Conservation (phyloP, 1,140 invertebrate genomes). For the Drosophila arawakana region DNA sequence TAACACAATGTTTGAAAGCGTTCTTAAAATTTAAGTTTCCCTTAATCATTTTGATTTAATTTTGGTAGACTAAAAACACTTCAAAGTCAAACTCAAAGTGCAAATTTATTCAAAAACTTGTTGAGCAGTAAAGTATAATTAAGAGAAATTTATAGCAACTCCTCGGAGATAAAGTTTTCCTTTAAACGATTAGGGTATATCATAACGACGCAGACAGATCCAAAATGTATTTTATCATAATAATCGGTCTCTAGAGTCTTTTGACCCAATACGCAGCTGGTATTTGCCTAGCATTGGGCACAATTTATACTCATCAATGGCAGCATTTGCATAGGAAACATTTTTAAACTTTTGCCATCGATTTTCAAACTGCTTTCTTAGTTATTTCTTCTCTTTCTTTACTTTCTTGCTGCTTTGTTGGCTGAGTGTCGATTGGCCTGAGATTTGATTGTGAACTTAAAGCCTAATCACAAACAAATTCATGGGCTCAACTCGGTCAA, state of each 20-base stretch:
- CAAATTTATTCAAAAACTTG: too few relatives aligned
- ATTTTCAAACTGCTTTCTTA: constrained; percentile 47
- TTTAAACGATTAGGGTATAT: not conserved
- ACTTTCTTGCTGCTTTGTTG: constrained; percentile 40
- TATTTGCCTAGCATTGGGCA: constrained; percentile 31
- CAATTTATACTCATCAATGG: constrained; percentile 51
- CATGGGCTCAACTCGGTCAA: constrained; percentile 48
- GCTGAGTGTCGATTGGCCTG: constrained; percentile 66
- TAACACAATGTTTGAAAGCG: too few relatives aligned
- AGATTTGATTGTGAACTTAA: constrained; percentile 61
- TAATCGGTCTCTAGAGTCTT: constrained; percentile 77
- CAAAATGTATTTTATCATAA: constrained; percentile 78
- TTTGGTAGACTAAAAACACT: too few relatives aligned
- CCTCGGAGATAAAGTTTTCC: too few relatives aligned
- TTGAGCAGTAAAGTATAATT: too few relatives aligned
- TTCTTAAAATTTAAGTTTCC: too few relatives aligned
- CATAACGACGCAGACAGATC: constrained; percentile 7
- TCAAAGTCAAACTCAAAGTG: too few relatives aligned
- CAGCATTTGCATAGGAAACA: constrained; percentile 71
- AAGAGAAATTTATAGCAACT: too few relatives aligned
- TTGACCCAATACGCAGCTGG: constrained; percentile 49
- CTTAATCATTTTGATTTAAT: too few relatives aligned
- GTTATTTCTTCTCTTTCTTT: constrained; percentile 28
- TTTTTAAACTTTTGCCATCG: constrained; percentile 74
- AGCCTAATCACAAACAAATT: constrained; percentile 76